These are phyloP conservation scores for Borostomias antarcticus DNA, from an alignment of 2,797 vertebrate species.

Conservation along the genomic window DNA sequence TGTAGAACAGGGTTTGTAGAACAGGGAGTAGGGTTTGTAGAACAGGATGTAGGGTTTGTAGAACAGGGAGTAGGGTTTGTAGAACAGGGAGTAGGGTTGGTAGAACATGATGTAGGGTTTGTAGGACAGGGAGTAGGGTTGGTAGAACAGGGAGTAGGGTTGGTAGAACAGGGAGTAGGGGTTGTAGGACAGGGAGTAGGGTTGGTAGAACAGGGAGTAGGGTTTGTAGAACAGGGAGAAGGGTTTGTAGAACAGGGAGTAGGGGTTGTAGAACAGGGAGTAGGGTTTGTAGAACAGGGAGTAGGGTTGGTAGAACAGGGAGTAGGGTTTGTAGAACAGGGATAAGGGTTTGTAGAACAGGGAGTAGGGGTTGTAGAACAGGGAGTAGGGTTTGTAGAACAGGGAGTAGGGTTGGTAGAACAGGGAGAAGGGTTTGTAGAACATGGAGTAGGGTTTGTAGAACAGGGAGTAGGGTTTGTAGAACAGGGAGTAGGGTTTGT, in stretches of 20 bases:
- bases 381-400: background rate
- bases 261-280: background rate
- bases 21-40: background rate
- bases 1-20: background rate
- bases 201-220: background rate
- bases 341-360: no score
- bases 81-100: background rate
- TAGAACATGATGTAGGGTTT: background rate
- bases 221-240: background rate
- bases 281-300: background rate
- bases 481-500: background rate
- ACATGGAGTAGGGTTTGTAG: no score
- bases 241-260: background rate
- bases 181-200: background rate
- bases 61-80: background rate
- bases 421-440: background rate
- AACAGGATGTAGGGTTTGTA: background rate
- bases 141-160: background rate
- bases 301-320: background rate
- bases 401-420: background rate
- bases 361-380: background rate
- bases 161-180: background rate
- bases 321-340: background rate
- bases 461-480: constrained; percentile 63
- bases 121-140: background rate